phyloP scores from a whole-genome alignment of 2,888 invertebrate genomes.

The Polydrusus pterygomalis region DNA sequence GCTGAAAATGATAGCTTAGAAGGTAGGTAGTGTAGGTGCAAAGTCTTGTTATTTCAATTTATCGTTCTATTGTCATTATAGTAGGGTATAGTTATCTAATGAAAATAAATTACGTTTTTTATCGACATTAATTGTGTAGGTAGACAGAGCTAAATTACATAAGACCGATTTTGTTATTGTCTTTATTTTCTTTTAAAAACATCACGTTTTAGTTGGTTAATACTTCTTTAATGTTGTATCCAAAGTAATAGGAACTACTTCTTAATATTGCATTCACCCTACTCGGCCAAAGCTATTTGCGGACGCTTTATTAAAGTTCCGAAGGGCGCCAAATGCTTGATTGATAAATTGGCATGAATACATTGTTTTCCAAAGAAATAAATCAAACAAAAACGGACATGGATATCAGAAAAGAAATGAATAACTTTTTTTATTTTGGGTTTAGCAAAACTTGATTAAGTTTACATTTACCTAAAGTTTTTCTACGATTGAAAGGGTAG shows the following conservation, averaged over 20 bases:
- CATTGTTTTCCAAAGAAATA: not conserved
- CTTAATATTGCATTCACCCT: too few relatives aligned
- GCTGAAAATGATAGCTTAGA: not conserved
- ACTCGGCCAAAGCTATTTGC: not conserved
- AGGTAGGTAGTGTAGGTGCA: not conserved
- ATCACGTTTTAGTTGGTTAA: too few relatives aligned
- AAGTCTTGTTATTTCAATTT: not conserved
- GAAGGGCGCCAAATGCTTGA: not conserved
- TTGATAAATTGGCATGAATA: not conserved
- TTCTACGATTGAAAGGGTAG: not conserved
- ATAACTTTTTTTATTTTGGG: not conserved
- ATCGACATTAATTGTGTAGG: too few relatives aligned
- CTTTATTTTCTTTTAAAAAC: too few relatives aligned
- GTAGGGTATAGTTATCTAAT: too few relatives aligned
- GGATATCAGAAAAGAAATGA: not conserved
- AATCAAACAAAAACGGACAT: not conserved
- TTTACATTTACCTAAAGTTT: constrained; percentile 1
- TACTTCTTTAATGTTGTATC: too few relatives aligned
- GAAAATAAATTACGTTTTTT: too few relatives aligned
- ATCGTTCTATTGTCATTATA: not conserved
- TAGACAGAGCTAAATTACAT: too few relatives aligned
- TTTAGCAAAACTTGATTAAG: not conserved
- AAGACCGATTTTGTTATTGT: too few relatives aligned
- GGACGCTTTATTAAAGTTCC: not conserved
- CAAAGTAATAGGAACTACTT: too few relatives aligned